Percentiles rank a stretch among this genome's conserved stretches.
Evolutionary conservation across 1,140 invertebrate genomes (phyloP).

Genomic region (Diachasmimorpha longicaudata): DNA sequence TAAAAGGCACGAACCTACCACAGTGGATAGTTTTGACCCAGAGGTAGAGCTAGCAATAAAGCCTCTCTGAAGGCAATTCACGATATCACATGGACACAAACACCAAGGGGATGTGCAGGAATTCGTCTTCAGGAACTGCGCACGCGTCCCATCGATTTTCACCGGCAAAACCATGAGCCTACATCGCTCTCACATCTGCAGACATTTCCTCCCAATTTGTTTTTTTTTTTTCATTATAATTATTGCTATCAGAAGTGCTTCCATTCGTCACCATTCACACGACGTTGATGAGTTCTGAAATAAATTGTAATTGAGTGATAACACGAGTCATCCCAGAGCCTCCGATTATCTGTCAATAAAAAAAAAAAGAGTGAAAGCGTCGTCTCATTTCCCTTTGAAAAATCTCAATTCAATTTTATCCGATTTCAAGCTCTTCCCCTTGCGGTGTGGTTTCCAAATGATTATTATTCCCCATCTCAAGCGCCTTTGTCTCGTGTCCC

Average conservation of each 20-base stretch:
- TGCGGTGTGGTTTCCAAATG: not conserved
- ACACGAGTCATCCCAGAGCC: not conserved
- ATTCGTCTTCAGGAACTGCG: slow-evolving; percentile 26
- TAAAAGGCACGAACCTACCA: not conserved
- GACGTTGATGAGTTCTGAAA: too few species aligned
- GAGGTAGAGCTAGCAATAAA: not conserved
- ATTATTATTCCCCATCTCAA: not conserved
- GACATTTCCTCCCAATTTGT: not conserved
- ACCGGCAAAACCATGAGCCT: not conserved
- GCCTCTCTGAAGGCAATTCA: not conserved
- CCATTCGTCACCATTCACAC: not conserved
- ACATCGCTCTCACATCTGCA: not conserved
- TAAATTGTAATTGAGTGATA: not conserved
- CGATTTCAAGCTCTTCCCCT: not conserved
- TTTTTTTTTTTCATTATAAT: not conserved
- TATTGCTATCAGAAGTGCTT: not conserved
- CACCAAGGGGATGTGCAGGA: not conserved
- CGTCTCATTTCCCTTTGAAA: not conserved
- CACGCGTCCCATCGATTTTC: slow-evolving; percentile 49
- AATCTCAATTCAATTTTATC: not conserved
- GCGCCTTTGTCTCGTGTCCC: not conserved
- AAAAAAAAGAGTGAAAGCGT: not conserved
- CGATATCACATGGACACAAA: not conserved
- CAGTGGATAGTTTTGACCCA: not conserved
- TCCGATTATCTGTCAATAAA: not conserved